A percentile compares a stretch with the other conserved stretches of the same genome.
Evolutionary conservation across 2,888 invertebrate genomes (phyloP).

Genomic region (Stenodera caucasica): DNA sequence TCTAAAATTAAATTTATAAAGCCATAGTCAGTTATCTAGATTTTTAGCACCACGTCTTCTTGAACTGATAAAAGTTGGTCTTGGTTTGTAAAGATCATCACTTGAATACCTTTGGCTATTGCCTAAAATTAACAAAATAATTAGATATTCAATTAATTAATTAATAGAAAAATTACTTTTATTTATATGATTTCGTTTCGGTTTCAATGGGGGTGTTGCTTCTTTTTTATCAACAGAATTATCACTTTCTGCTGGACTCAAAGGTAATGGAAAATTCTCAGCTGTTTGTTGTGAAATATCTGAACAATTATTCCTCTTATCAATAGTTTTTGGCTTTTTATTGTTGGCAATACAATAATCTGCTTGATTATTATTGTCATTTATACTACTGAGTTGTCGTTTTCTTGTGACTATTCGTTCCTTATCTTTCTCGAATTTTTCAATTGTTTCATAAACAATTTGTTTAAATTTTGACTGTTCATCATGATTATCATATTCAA

Average conservation of each 20-base stretch:
- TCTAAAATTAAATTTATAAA: constrained; percentile 13
- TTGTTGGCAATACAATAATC: neutral
- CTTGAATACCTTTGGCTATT: constrained; percentile 64
- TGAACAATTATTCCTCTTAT: neutral
- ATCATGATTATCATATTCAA: constrained; percentile 23
- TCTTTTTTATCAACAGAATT: constrained; percentile 42
- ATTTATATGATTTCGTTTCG: constrained; percentile 28
- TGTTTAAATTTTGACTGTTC: constrained; percentile 14
- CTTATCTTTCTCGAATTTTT: neutral
- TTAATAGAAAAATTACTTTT: constrained; percentile 28
- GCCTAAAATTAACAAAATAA: constrained; percentile 12
- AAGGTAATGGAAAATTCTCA: constrained; percentile 44
- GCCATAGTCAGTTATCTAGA: constrained; percentile 26
- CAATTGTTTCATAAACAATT: constrained; percentile 8
- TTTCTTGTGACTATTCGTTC: neutral
- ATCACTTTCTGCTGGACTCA: constrained; percentile 52
- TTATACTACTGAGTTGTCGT: constrained; percentile 4
- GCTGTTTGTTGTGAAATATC: constrained; percentile 11
- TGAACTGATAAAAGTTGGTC: constrained; percentile 61
- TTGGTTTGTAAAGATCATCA: constrained; percentile 73
- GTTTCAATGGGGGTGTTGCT: constrained; percentile 30
- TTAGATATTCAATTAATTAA: neutral
- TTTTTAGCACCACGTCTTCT: constrained; percentile 52
- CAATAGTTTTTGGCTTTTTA: neutral
- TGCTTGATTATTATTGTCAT: constrained; percentile 13